Evolutionary conservation across 2,113 vertebrate genomes (phyloP), one percentile per base, ranked within the genome.

Genomic region (Procavia capensis): DNA sequence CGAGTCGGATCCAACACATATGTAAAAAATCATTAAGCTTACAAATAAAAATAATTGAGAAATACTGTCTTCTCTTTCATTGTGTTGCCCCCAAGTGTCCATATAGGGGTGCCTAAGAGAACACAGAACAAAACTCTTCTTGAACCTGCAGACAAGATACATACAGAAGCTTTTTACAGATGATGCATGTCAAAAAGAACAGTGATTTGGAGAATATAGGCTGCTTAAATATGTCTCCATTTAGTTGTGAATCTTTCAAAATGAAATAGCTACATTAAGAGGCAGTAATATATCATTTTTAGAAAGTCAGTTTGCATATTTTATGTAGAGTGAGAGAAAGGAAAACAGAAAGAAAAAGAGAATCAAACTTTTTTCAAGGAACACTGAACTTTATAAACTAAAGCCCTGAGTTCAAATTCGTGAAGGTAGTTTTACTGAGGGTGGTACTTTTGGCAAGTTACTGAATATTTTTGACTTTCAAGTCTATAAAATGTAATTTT

Each of bases 261-360:
- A 82, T 27, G 17, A 92, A 96, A 63, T 90, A 24, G 79, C 79
- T 81, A 7, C 4, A 76, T 85, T 95, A 16, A 95, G 92, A 88
- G 64, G 19, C 27, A 63, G 80, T 47, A 92, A 66, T 90, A 45
- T 20, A 31, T 64, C 64, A 66, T 54, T 93, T 86, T 90, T 24
- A 0, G 29, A 64, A 93, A 54, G 54, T 63, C 27, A 76, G 3
- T 68, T 93, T 85, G 9, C 34, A 27, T 70, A 41, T 89, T 89
- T 95, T 91, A 25, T 41, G 54, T 90, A 47, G 6, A 70, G 6
- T 25, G 68, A 83, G 54, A 88, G n/a, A 93, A 86, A 17, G 16
- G n/a, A 85, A 45, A 85, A 17, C 14, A 92, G 41, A 43, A 83
- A 70, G 14, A 45, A 63, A 80, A 45, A 84, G 9, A 94, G 29